Base-by-base conservation (phyloP, 2,797 vertebrate species). In the Anniella stebbinsi region DNA sequence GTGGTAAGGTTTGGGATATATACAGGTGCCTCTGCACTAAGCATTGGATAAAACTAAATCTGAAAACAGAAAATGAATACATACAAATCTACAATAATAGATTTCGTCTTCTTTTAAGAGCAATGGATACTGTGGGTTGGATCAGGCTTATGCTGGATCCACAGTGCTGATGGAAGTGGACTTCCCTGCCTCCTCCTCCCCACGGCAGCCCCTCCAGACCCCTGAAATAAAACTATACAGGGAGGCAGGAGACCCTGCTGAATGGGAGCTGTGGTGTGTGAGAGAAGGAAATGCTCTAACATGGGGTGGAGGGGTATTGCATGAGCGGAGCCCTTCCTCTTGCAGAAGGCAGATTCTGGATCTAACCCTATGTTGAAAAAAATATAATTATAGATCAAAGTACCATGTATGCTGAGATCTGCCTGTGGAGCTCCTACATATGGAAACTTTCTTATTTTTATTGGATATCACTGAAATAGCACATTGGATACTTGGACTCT, bases 1-100 rank as follows among this genome's bases (percentile, higher is more conserved):
- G 70, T 85, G 70, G 69, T 86, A 75, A 94, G 82, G 3, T 38
- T 91, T 30, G 10, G 1, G 18, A n/a, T 54, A 69, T 33, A 33
- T 69, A 13, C 8, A 33, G 11, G 69, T n/a, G 69, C 33, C 11
- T n/a, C 69, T 33, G 28, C n/a, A 33, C 33, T n/a, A 73, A 73
- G 5, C 18, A 75, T 18, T 75, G 72, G 72, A 18, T 36, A n/a
- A 57, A 17, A 17, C 57, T 80, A 33, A 54, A 80, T 57, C 48
- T 33, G 33, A 57, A 54, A 54, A 57, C 6, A 21, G 60, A 36
- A 36, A 81, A 81, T 30, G 17, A 54, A 57, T 33, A 80, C 21
- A 30, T 80, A 9, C 13, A 80, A 57, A 54, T 57, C 8, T 60
- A 48, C 77, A 80, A 21, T 38, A 2, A 23, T 25, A 36, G 15